Percentiles rank a stretch among this genome's conserved stretches.
Conservation (phyloP, 1,140 invertebrate species). For the Himalopsyche phryganea region DNA sequence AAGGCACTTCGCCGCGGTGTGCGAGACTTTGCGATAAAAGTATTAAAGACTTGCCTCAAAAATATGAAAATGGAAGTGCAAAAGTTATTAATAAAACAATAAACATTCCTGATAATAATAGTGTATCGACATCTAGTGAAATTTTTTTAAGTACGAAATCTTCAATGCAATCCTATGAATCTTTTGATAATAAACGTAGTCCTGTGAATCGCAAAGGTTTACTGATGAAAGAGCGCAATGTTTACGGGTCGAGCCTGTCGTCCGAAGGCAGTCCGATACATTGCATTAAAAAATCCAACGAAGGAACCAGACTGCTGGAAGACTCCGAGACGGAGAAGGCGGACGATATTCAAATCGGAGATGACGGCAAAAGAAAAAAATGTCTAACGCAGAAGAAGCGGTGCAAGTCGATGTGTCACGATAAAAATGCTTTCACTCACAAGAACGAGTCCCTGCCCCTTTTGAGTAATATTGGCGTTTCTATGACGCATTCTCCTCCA, state of each 20-base stretch:
- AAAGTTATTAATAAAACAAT: conserved; percentile 1
- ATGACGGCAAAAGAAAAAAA: conserved; percentile 43
- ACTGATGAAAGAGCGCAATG: conserved; percentile 23
- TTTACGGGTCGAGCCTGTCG: conserved; percentile 29
- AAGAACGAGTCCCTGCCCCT: conserved; percentile 56
- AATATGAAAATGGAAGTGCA: conserved; percentile 13
- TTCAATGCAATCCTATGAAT: conserved; percentile 37
- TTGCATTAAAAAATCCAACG: conserved; percentile 28
- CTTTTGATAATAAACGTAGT: conserved; percentile 20
- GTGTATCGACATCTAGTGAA: conserved; percentile 31
- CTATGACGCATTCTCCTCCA: conserved; percentile 49
- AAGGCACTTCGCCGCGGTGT: conserved; percentile 1
- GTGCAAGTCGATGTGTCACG: conserved; percentile 47
- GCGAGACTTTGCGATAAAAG: conserved; percentile 3
- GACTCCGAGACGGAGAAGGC: conserved; percentile 40
- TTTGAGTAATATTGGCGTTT: conserved; percentile 48
- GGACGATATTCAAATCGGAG: conserved; percentile 35
- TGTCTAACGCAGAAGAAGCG: conserved; percentile 45
- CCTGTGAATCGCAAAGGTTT: conserved; percentile 17
- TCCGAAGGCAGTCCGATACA: conserved; percentile 45
- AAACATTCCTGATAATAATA: conserved; percentile 10
- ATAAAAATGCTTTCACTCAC: conserved; percentile 42
- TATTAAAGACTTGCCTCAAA: not conserved
- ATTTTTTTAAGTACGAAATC: conserved; percentile 34
- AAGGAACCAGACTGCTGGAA: conserved; percentile 34